Base-by-base conservation (phyloP, 2,797 vertebrate genomes). In the Falco novaeseelandiae region DNA sequence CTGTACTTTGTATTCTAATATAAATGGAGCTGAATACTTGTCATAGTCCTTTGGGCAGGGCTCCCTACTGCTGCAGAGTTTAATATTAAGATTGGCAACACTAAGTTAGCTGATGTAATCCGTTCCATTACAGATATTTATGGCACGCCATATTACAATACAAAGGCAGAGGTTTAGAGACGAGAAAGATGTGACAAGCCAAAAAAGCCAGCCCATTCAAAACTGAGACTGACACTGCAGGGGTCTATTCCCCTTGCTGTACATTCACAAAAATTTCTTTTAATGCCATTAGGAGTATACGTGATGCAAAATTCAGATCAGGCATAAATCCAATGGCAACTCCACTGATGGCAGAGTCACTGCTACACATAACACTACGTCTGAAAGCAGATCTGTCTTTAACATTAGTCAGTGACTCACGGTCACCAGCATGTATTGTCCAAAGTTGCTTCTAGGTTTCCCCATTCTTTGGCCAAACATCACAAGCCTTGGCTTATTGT, bases 101-200 rank as follows among this genome's bases (percentile, higher is more conserved):
- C 71, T 8, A 69, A 84, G 85, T 80, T 55, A 57, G 93, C 96
- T 98, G 97, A 97, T 91, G 94, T 97, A 93, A 98, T 97, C 96
- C 34, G 3, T 94, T 97, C 95, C 96, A 93, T 94, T 97, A 91
- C 95, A 62, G 93, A 97, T 94, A 97, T 95, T 97, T 51, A 87
- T n/a, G 4, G 92, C 78, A 93, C 4, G 2, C 83, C n/a, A 14
- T 59, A 69, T 74, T 91, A 80, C 83, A 95, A 94, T 90, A 78
- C 69, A 89, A 83, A 95, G 54, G 76, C 82, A 81, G 85, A 91
- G 77, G 42, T 87, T 95, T 72, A 91, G 83, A 93, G 40, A 42
- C 40, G 9, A 59, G 58, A 73, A 93, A 83, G 70, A 94, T 89
- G 89, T 87, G 83, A 90, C 80, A 95, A 95, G 71, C 91, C 58